Percentiles rank a stretch among this genome's conserved stretches.
These are phyloP conservation scores for Emys orbicularis DNA, from an alignment of 2,797 vertebrate genomes.

Conservation along the genomic window DNA sequence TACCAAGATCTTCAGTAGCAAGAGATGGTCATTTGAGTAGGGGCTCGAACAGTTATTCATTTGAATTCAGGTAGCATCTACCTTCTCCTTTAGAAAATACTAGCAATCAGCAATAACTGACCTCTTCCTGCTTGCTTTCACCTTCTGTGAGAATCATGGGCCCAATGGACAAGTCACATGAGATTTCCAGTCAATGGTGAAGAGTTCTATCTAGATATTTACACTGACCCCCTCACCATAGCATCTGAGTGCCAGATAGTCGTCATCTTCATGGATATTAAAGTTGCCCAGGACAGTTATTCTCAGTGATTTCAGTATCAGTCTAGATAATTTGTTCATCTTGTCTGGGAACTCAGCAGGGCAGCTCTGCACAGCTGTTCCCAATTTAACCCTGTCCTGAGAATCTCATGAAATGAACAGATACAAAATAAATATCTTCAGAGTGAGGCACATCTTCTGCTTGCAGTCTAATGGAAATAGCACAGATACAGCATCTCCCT, in stretches of 20 bases:
- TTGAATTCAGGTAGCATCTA: not conserved
- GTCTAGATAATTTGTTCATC: not conserved
- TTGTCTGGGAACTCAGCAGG: not conserved
- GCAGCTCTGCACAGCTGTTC: not conserved
- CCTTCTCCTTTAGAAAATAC: not conserved
- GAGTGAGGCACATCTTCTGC: not conserved
- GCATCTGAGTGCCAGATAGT: not conserved
- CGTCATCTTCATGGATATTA: not conserved
- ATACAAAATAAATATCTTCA: not conserved
- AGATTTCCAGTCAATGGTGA: accelerated
- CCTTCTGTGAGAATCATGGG: not conserved
- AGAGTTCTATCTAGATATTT: not conserved
- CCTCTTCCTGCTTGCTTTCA: not conserved
- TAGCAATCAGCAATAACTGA: too few relatives aligned
- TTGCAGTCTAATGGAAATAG: not conserved
- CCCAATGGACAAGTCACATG: not conserved
- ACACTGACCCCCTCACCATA: not conserved
- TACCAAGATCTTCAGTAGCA: not conserved
- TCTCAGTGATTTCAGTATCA: accelerated
- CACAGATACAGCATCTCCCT: not conserved
- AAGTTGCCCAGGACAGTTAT: accelerated
- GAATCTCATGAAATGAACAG: not conserved
- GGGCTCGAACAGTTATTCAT: not conserved
- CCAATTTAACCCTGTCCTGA: not conserved
- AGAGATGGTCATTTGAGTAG: not conserved